Base-by-base conservation (phyloP, 2,113 vertebrate species). In the Bufo bufo region DNA sequence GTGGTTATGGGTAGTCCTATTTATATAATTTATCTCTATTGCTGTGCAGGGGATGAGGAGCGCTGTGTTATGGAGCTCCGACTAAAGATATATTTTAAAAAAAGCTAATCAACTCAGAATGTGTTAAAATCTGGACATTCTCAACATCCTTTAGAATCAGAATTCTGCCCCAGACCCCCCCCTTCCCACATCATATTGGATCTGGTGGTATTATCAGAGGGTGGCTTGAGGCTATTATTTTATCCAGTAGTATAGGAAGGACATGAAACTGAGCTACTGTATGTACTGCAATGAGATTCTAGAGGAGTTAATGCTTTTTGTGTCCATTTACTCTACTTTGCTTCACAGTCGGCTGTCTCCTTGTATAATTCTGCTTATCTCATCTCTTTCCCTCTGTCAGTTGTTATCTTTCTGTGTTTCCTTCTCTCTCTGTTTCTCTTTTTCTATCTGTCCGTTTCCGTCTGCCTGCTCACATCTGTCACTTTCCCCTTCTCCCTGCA, bases 301-400 rank as follows among this genome's bases (percentile, higher is more conserved):
- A 17, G 61, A 80, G 59, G 77, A 87, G 85, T 79, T 56, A 87
- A 43, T 56, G 58, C 16, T 80, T 52, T 85, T 72, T 69, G 45
- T 59, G 66, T 75, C 54, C 74, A 43, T 72, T 87, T 58, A 52
- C 45, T 82, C 50, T 61, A 16, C 66, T 82, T 50, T 65, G 66
- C 78, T 75, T 74, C n/a, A 75, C 78, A 82, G 86, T 74, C n/a
- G 72, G 80, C 87, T 83, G 80, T 88, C 80, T 83, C 47, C 71
- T 86, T 80, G 59, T 59, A 88, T 88, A 83, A 84, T 84, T 84
- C 87, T 88, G 80, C 80, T 75, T 77, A 78, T 87, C 83, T 85
- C 84, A 84, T 80, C 61, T 81, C 75, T 85, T 84, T 85, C 88
- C 63, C 84, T 79, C 75, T 89, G 66, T 85, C 79, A 84, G 45